A percentile compares a stretch with the other conserved stretches of the same genome.
Evolutionary conservation across 2,113 vertebrate genomes (phyloP).

Genomic region (Tonatia bakeri): DNA sequence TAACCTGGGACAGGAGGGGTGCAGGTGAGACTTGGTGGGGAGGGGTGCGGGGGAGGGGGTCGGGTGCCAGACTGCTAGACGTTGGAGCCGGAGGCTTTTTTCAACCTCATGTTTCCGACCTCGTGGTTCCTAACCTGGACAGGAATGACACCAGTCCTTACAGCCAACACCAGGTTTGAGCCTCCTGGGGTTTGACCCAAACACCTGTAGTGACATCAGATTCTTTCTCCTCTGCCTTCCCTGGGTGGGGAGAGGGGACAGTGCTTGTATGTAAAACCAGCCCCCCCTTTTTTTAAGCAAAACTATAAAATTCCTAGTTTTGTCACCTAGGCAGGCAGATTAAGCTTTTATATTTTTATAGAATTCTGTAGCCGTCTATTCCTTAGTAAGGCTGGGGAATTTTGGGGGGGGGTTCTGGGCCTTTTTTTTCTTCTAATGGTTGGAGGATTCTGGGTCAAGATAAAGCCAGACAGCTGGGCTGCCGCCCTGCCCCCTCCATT

Average conservation of each 20-base stretch:
- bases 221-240: conserved; percentile 51
- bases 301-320: conserved; percentile 78
- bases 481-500: not conserved
- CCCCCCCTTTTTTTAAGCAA: conserved; percentile 56
- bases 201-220: conserved; percentile 63
- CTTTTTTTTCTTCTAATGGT: not conserved
- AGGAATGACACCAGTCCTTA: conserved; percentile 55
- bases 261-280: conserved; percentile 75
- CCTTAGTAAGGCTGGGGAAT: not conserved
- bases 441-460: conserved; percentile 2
- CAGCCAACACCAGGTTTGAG: conserved; percentile 33
- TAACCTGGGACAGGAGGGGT: not conserved
- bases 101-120: not conserved
- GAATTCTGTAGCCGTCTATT: conserved; percentile 74
- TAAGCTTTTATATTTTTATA: conserved; percentile 81
- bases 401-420: not conserved
- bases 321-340: conserved; percentile 79
- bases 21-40: too few species aligned
- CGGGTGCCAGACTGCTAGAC: not conserved
- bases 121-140: conserved; percentile 31
- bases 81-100: not conserved
- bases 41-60: not conserved
- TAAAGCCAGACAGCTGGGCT: not conserved
- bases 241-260: not conserved
- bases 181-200: not conserved